These are phyloP conservation scores for Misgurnus anguillicaudatus DNA, from an alignment of 2,113 vertebrate genomes.

Conservation along the genomic window DNA sequence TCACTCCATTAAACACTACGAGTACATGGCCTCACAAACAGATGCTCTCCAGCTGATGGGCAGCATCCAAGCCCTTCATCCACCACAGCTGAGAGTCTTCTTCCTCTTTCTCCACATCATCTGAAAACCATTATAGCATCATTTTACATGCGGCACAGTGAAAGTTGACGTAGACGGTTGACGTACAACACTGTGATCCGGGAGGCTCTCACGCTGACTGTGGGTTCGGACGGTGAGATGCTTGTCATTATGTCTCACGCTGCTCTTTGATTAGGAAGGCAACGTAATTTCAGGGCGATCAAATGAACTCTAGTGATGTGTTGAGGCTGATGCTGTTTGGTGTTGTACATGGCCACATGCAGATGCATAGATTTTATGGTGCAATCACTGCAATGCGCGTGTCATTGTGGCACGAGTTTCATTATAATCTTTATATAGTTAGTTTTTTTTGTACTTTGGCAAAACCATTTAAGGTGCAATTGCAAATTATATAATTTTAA, in stretches of 20 bases:
- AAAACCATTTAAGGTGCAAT: not conserved
- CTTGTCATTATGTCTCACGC: conserved; percentile 35
- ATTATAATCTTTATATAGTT: too few relatives aligned
- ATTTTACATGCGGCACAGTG: not conserved
- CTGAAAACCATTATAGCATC: conserved; percentile 20
- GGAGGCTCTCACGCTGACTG: conserved; percentile 13
- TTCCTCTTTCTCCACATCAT: not conserved
- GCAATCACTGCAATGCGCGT: too few relatives aligned
- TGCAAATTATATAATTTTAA: not conserved
- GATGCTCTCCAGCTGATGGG: conserved; percentile 38
- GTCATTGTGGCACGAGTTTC: too few relatives aligned
- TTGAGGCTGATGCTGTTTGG: conserved; percentile 7
- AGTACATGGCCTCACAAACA: conserved; percentile 26
- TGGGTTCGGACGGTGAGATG: conserved; percentile 12
- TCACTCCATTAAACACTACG: not conserved
- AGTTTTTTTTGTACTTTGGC: too few relatives aligned
- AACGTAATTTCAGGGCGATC: conserved; percentile 23
- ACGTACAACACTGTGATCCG: conserved; percentile 1
- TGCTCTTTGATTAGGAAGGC: conserved; percentile 25
- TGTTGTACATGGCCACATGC: conserved; percentile 2
- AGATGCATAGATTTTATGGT: not conserved
- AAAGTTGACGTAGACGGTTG: conserved; percentile 21
- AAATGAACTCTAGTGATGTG: not conserved
- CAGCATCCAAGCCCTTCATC: not conserved
- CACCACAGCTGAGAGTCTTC: not conserved